Conservation (phyloP, 2,113 vertebrate genomes). For the Calyptomena viridis region DNA sequence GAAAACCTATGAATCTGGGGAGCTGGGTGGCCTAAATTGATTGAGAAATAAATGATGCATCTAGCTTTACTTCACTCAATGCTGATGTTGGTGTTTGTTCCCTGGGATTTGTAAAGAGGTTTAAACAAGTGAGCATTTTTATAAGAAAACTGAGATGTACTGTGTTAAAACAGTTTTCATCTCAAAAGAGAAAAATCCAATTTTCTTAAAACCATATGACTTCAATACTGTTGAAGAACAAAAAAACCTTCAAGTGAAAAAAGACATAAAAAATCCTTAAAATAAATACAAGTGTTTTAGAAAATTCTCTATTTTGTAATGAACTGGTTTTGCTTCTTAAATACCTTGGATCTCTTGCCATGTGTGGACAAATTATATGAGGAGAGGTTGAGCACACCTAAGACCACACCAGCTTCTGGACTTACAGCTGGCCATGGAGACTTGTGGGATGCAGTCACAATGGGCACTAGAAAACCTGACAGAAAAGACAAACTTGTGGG, state of each 20-base stretch:
- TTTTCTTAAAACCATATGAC: neutral
- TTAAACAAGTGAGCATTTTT: neutral
- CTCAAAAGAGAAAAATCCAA: neutral
- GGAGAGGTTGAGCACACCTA: neutral
- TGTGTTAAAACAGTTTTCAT: neutral
- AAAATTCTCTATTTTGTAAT: neutral
- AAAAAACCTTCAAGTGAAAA: neutral
- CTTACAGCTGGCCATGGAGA: neutral
- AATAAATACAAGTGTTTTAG: neutral
- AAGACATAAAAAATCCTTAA: neutral
- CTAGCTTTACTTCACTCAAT: neutral
- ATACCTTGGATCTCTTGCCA: neutral
- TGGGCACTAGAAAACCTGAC: neutral
- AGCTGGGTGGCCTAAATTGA: neutral
- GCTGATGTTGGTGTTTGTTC: neutral
- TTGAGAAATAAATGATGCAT: neutral
- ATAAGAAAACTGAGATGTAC: neutral
- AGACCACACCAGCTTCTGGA: neutral
- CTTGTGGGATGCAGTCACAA: neutral
- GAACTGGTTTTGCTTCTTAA: neutral
- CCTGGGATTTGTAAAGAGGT: neutral
- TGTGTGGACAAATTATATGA: neutral
- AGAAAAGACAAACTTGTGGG: neutral
- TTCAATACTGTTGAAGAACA: neutral
- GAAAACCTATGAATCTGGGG: neutral